Evolutionary conservation across 2,113 vertebrate species (phyloP).

Genomic region (Menidia beryllina): DNA sequence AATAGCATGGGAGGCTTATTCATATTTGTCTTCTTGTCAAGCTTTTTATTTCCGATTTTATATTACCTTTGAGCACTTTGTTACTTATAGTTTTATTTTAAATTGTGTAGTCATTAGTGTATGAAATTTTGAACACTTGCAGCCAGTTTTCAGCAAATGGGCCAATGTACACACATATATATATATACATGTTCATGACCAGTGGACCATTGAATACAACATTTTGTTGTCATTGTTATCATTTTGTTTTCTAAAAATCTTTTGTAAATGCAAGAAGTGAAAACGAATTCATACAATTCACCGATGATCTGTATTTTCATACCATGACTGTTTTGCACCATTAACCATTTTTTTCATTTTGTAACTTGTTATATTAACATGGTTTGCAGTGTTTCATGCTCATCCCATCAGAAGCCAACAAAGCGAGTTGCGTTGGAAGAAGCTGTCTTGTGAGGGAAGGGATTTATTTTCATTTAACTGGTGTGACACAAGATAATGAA

Average conservation of each 20-base stretch:
- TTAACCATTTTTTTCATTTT: slow-evolving; percentile 55
- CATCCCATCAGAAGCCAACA: slow-evolving; percentile 31
- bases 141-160: slow-evolving; percentile 50
- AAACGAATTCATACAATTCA: slow-evolving; percentile 5
- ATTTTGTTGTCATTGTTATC: slow-evolving; percentile 9
- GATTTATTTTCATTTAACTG: slow-evolving; percentile 49
- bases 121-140: slow-evolving; percentile 58
- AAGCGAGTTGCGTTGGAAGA: slow-evolving; percentile 41
- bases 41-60: slow-evolving; percentile 52
- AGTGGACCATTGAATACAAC: slow-evolving; percentile 60
- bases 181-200: slow-evolving; percentile 11
- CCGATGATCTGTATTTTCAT: slow-evolving; percentile 37
- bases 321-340: slow-evolving; percentile 55
- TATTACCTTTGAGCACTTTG: slow-evolving; percentile 71
- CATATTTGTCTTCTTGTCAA: slow-evolving; percentile 49
- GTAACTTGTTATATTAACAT: slow-evolving; percentile 43
- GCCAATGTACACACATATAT: slow-evolving; percentile 36
- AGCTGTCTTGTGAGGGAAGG: slow-evolving; percentile 23
- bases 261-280: slow-evolving; percentile 48
- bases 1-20: slow-evolving; percentile 51
- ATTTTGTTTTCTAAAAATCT: slow-evolving; percentile 26
- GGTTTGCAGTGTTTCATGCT: slow-evolving; percentile 48
- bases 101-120: slow-evolving; percentile 18
- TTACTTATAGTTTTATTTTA: slow-evolving; percentile 51
- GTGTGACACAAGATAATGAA: slow-evolving; percentile 60